phyloP scores from a whole-genome alignment of 2,113 vertebrate genomes.

The Procapra przewalskii region DNA sequence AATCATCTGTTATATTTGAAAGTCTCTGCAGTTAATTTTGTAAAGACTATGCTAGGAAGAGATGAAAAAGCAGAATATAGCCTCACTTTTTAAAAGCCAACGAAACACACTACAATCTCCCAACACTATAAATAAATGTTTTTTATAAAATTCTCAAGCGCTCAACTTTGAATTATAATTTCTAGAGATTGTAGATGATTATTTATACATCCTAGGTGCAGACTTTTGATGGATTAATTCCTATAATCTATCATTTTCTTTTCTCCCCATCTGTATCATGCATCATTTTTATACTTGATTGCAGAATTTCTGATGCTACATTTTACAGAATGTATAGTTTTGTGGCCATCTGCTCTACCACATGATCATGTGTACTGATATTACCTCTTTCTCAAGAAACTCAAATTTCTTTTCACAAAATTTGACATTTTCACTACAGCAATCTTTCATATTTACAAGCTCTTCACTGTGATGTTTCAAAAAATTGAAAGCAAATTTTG shows the following conservation, averaged over 20 bases:
- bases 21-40: background rate
- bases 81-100: background rate
- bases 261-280: background rate
- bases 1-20: background rate
- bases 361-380: background rate
- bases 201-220: background rate
- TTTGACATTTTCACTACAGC: background rate
- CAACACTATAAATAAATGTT: background rate
- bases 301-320: background rate
- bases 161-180: background rate
- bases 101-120: background rate
- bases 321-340: background rate
- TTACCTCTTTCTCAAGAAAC: background rate
- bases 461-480: background rate
- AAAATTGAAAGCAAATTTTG: background rate
- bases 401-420: background rate
- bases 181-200: background rate
- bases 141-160: background rate
- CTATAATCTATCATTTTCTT: constrained; percentile 45
- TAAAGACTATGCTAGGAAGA: background rate
- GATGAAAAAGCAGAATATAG: background rate
- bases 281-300: constrained; percentile 17
- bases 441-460: background rate
- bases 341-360: background rate
- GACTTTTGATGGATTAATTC: background rate